Evolutionary conservation across 2,888 invertebrate genomes (phyloP).

Genomic region (Argyresthia albistria): DNA sequence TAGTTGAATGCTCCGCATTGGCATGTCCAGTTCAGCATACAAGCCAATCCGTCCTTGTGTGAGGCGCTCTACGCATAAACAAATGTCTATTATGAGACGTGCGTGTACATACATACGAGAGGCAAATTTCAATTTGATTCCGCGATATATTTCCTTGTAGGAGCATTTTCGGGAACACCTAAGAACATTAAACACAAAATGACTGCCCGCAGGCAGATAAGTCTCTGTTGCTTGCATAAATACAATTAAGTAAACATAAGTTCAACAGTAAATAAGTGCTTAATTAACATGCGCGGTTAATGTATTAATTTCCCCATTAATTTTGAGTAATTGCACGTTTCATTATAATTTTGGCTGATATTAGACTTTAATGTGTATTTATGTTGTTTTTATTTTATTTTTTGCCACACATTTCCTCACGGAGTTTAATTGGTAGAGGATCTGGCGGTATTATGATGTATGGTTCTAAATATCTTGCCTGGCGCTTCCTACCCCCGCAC

Average conservation of each 20-base stretch:
- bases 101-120: background rate
- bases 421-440: constrained; percentile 51
- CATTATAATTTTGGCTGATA: constrained; percentile 55
- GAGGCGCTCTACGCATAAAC: background rate
- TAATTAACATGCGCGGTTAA: constrained; percentile 65
- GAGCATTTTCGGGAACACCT: background rate
- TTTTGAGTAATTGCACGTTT: constrained; percentile 58
- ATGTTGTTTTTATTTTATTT: constrained; percentile 44
- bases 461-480: constrained; percentile 42
- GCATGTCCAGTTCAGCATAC: no score
- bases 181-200: constrained; percentile 5
- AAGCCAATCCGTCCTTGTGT: no score
- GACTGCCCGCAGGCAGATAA: constrained; percentile 3
- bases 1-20: no score
- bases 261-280: constrained; percentile 45
- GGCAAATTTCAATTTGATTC: background rate
- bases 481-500: constrained; percentile 10
- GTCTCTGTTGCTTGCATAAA: constrained; percentile 2
- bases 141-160: background rate
- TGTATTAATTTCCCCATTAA: constrained; percentile 71
- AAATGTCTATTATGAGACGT: background rate
- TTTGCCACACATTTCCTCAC: constrained; percentile 43
- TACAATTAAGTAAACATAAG: constrained; percentile 23
- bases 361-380: constrained; percentile 60
- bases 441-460: constrained; percentile 47